phyloP scores from a whole-genome alignment of 2,797 vertebrate genomes.

The Merluccius polli region DNA sequence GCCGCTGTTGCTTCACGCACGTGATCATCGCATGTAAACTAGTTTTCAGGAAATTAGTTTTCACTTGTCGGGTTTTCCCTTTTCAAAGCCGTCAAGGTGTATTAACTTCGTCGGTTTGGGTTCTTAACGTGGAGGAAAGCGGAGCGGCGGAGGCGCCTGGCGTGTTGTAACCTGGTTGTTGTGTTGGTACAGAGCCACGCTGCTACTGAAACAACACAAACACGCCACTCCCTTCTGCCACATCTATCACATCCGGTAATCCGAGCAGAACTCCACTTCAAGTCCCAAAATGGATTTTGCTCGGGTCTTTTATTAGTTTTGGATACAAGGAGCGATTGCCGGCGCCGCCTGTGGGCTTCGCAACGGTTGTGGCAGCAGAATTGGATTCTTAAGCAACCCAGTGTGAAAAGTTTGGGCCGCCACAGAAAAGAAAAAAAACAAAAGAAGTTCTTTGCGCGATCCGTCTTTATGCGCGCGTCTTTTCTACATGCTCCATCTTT shows the following conservation, averaged over 20 bases:
- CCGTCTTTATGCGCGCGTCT: slow-evolving; percentile 57
- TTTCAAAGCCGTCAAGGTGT: too few relatives aligned
- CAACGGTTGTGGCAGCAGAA: slow-evolving; percentile 67
- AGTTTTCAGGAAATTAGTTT: too few relatives aligned
- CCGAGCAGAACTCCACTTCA: slow-evolving; percentile 50
- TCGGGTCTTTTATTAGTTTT: slow-evolving; percentile 68
- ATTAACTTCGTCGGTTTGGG: too few relatives aligned
- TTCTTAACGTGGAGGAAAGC: too few relatives aligned
- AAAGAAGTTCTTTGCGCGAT: slow-evolving; percentile 30
- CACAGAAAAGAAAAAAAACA: slow-evolving; percentile 50
- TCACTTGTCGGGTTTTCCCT: too few relatives aligned
- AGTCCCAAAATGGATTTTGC: slow-evolving; percentile 63
- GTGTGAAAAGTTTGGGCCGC: slow-evolving; percentile 73
- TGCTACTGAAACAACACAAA: background rate
- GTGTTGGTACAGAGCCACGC: background rate
- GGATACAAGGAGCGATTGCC: slow-evolving; percentile 51
- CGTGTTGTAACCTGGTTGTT: background rate
- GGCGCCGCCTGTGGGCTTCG: slow-evolving; percentile 65
- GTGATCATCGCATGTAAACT: too few relatives aligned
- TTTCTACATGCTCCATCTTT: slow-evolving; percentile 75
- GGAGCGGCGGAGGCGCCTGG: too few relatives aligned
- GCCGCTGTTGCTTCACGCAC: too few relatives aligned
- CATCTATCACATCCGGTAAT: slow-evolving; percentile 51
- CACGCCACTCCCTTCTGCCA: slow-evolving; percentile 35
- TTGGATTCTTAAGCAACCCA: slow-evolving; percentile 62